These are phyloP conservation scores for Drosophila peninsularis DNA, from an alignment of 2,888 invertebrate species.

Conservation along the genomic window DNA sequence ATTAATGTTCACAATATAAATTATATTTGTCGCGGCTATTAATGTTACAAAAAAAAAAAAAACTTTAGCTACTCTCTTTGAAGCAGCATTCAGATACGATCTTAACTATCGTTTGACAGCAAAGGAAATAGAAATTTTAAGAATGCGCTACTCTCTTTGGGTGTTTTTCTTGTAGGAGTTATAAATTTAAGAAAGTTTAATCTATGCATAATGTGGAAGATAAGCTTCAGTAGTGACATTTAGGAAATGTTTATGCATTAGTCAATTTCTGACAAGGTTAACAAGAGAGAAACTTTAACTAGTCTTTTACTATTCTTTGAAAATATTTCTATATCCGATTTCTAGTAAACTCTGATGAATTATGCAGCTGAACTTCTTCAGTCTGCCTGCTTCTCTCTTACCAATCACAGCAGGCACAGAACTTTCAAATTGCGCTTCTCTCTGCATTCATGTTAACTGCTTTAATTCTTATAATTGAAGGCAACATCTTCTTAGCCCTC, in stretches of 20 bases:
- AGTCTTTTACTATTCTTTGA: no score
- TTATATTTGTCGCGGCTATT: slow-evolving; percentile 2
- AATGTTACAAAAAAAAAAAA: not conserved
- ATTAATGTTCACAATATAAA: slow-evolving; percentile 6
- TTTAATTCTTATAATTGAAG: slow-evolving; percentile 9
- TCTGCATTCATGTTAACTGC: not conserved
- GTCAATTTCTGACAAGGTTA: not conserved
- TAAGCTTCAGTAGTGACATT: not conserved
- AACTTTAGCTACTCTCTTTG: not conserved
- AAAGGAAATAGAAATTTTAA: not conserved
- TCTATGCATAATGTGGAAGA: not conserved
- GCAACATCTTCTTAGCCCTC: not conserved
- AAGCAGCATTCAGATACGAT: not conserved
- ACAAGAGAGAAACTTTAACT: not conserved
- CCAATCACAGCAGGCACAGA: not conserved
- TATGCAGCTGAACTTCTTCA: not conserved
- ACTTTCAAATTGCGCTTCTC: not conserved
- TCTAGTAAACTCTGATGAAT: no score
- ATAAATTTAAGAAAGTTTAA: not conserved
- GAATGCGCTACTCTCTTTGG: not conserved
- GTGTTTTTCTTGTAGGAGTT: not conserved
- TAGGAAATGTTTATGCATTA: not conserved
- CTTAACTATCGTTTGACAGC: slow-evolving; percentile 9
- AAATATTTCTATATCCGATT: no score
- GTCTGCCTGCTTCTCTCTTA: not conserved